Conservation (phyloP, 2,113 vertebrate genomes). For the Suricata suricatta region DNA sequence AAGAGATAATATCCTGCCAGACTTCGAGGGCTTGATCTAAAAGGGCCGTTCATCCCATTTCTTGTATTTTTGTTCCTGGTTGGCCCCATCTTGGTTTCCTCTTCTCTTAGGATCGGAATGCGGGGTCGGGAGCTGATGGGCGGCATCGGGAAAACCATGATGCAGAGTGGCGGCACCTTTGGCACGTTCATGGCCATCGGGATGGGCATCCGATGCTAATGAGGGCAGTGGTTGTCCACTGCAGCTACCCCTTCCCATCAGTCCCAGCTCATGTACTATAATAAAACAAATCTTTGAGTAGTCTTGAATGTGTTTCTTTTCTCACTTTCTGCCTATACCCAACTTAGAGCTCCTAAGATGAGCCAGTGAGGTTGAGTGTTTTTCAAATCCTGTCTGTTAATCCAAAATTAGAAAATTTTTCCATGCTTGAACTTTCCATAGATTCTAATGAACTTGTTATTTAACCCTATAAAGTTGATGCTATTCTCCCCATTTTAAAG, state of each 20-base stretch:
- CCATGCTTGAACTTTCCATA: neutral
- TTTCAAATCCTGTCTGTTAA: neutral
- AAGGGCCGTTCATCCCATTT: neutral
- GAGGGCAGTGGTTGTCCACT: neutral
- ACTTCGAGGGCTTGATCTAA: neutral
- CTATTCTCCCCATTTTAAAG: neutral
- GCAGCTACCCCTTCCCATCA: neutral
- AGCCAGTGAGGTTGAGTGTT: neutral
- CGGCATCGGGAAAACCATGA: slow-evolving; percentile 98
- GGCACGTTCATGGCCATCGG: slow-evolving; percentile 99
- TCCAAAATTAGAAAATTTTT: neutral
- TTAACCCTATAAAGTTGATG: neutral
- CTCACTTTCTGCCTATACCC: neutral
- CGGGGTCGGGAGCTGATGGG: slow-evolving; percentile 97
- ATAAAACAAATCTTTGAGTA: slow-evolving; percentile 70
- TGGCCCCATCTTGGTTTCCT: slow-evolving; percentile 62
- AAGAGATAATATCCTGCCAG: neutral
- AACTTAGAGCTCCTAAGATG: neutral
- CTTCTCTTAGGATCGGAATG: slow-evolving; percentile 93
- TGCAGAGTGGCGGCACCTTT: slow-evolving; percentile 98
- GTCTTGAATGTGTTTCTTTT: slow-evolving; percentile 6
- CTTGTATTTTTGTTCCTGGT: neutral
- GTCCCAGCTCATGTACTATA: slow-evolving; percentile 26
- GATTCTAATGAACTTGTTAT: neutral
- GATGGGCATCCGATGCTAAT: slow-evolving; percentile 98